A percentile compares a stretch with the other conserved stretches of the same genome.
These are phyloP conservation scores for Actinia tenebrosa DNA, from an alignment of 64 coral and sea anemone genomes.

Conservation along the genomic window DNA sequence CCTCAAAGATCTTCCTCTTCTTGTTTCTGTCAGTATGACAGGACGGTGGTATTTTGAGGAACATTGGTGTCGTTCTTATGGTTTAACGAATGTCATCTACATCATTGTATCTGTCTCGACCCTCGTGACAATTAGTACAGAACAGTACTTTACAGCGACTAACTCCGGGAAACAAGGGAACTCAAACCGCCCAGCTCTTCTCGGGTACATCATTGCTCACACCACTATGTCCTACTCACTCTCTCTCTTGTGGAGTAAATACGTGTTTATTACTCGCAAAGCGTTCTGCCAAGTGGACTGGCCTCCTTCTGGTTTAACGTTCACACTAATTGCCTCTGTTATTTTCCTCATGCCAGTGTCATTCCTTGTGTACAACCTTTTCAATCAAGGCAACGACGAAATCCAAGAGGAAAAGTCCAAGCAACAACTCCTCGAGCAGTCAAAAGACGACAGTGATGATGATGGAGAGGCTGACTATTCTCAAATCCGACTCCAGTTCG, in stretches of 20 bases:
- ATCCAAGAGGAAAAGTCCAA: conserved; percentile 36
- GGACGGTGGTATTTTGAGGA: conserved; percentile 98
- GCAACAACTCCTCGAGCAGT: conserved; percentile 26
- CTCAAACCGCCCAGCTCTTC: conserved; percentile 54
- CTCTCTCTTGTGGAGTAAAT: conserved; percentile 94
- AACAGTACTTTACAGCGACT: conserved; percentile 69
- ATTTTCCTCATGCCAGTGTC: conserved; percentile 93
- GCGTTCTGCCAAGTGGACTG: conserved; percentile 93
- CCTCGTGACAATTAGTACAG: conserved; percentile 84
- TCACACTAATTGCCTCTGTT: conserved; percentile 65
- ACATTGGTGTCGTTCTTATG: conserved; percentile 94
- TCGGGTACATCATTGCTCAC: conserved; percentile 95
- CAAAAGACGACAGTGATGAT: background rate
- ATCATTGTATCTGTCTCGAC: conserved; percentile 96
- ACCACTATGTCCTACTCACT: conserved; percentile 95
- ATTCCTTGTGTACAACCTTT: conserved; percentile 73
- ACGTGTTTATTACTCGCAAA: conserved; percentile 94
- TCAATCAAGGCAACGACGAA: conserved; percentile 37
- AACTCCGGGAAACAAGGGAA: background rate
- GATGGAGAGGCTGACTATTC: conserved; percentile 30
- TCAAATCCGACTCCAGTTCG: conserved; percentile 63
- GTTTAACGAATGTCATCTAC: conserved; percentile 97
- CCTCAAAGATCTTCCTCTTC: conserved; percentile 88
- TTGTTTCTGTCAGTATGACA: conserved; percentile 63
- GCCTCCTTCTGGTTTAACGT: conserved; percentile 77